Percentiles rank a stretch among this genome's conserved stretches.
Conservation (phyloP, 1,140 invertebrate genomes). For the Brachionus manjavacas region DNA sequence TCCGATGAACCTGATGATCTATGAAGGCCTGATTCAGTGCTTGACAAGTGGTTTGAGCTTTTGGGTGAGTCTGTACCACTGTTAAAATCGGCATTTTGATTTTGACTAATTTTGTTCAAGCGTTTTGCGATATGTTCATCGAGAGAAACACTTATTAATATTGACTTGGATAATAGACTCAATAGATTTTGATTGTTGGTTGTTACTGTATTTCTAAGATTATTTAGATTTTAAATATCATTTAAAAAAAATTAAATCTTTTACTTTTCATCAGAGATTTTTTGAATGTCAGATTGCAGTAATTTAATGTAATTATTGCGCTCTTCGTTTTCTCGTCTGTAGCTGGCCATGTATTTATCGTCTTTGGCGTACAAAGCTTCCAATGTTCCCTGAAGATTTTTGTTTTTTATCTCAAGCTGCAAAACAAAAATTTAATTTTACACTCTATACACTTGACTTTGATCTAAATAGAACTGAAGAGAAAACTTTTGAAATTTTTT, state of each 20-base stretch:
- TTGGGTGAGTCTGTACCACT: not conserved
- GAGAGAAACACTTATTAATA: not conserved
- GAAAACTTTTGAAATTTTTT: not conserved
- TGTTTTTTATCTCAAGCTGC: constrained; percentile 11
- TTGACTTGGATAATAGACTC: not conserved
- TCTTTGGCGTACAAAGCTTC: constrained; percentile 11
- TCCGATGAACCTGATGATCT: constrained; percentile 3
- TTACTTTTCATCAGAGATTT: constrained; percentile 8
- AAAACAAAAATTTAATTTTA: not conserved
- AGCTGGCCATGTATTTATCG: constrained; percentile 20
- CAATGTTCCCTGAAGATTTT: constrained; percentile 8
- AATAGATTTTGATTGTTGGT: constrained; percentile 4
- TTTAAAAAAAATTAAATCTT: too few species aligned
- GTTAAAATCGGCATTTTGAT: not conserved
- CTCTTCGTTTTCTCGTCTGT: constrained; percentile 12
- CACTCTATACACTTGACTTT: not conserved
- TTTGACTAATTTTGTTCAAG: not conserved
- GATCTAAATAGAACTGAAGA: not conserved
- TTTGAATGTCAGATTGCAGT: not conserved
- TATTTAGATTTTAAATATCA: too few species aligned
- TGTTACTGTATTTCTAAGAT: not conserved
- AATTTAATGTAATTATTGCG: constrained; percentile 6
- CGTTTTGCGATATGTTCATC: not conserved
- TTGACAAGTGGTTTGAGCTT: not conserved
- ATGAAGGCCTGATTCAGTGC: constrained; percentile 12